Conservation (phyloP, 2,797 vertebrate genomes). For the Dallia pectoralis region DNA sequence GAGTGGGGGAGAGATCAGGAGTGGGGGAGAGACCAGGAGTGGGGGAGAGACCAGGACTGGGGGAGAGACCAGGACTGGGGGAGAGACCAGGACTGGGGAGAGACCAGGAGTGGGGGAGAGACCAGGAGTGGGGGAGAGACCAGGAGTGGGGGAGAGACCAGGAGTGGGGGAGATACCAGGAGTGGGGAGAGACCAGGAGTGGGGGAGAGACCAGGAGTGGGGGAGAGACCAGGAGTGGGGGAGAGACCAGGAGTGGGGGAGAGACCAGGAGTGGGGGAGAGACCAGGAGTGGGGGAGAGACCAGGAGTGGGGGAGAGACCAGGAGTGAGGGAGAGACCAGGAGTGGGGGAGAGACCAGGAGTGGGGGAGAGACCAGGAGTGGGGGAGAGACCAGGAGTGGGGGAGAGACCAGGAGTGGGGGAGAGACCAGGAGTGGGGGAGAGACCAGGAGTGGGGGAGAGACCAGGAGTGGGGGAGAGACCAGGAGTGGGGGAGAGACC, state of each 20-base stretch:
- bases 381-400: background rate
- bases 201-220: background rate
- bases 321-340: background rate
- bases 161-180: background rate
- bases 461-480: too few relatives aligned
- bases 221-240: too few relatives aligned
- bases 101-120: too few relatives aligned
- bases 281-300: constrained; percentile 1
- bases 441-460: background rate
- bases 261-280: background rate
- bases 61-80: background rate
- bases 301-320: constrained; percentile 7
- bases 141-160: background rate
- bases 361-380: too few relatives aligned
- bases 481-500: too few relatives aligned
- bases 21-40: background rate
- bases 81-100: background rate
- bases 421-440: background rate
- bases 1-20: background rate
- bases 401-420: constrained; percentile 64
- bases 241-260: constrained; percentile 18
- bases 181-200: background rate
- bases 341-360: background rate
- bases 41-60: background rate
- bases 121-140: constrained; percentile 20